phyloP scores from a whole-genome alignment of 2,113 vertebrate species.

The Myanophis thanlyinensis region DNA sequence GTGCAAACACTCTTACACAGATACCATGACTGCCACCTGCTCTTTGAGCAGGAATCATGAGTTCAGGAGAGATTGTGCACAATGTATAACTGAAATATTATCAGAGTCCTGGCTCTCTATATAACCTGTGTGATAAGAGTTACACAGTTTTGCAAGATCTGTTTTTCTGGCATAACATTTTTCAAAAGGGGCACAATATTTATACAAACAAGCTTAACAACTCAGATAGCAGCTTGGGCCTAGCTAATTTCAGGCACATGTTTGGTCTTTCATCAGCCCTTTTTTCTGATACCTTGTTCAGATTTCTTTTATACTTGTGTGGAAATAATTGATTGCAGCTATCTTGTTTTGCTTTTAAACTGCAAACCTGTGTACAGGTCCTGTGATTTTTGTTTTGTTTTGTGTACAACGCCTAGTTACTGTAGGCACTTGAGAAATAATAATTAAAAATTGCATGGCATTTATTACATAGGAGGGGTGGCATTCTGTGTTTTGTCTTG shows the following conservation, averaged over 20 bases:
- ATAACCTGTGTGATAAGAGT: neutral
- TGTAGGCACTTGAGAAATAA: slow-evolving; percentile 4
- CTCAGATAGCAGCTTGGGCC: neutral
- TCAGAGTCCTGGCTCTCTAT: neutral
- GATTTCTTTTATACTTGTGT: neutral
- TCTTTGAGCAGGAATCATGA: neutral
- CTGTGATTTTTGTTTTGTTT: neutral
- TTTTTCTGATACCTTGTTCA: neutral
- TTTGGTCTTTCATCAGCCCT: neutral
- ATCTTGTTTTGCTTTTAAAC: neutral
- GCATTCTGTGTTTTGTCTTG: neutral
- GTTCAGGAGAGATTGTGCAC: neutral
- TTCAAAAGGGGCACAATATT: neutral
- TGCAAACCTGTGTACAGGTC: neutral
- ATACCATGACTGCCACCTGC: neutral
- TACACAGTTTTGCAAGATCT: neutral
- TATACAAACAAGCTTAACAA: neutral
- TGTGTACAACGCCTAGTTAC: slow-evolving; percentile 4
- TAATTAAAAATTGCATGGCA: slow-evolving; percentile 13
- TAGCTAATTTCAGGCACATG: neutral
- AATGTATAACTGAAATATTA: neutral
- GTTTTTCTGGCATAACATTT: neutral
- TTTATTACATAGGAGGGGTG: slow-evolving; percentile 1
- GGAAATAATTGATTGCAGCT: neutral
- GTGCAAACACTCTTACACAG: neutral